Conservation (phyloP, 2,888 invertebrate genomes). For the Temnothorax unifasciatus region DNA sequence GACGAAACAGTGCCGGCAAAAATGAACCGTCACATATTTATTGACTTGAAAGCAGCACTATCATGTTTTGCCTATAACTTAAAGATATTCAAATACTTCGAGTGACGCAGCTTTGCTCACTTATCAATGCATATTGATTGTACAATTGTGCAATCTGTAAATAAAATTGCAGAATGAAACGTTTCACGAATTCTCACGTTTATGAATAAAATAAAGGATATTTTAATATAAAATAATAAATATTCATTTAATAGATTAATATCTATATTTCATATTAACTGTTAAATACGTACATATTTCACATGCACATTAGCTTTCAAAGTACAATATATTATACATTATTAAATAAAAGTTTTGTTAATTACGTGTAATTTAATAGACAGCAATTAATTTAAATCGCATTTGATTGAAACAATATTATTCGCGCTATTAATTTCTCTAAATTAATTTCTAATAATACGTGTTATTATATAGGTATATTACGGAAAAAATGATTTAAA, state of each 20-base stretch:
- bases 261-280: not conserved
- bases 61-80: not conserved
- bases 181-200: not conserved
- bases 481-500: slow-evolving; percentile 2
- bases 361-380: not conserved
- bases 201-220: not conserved
- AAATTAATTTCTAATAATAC: not conserved
- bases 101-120: not conserved
- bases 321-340: not conserved
- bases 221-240: not conserved
- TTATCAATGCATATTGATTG: slow-evolving; percentile 19
- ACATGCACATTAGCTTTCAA: not conserved
- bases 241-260: not conserved
- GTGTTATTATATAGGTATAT: not conserved
- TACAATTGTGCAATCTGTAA: not conserved
- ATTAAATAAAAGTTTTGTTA: not conserved
- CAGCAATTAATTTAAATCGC: not conserved
- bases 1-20: slow-evolving; percentile 53
- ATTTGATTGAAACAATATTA: not conserved
- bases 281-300: not conserved
- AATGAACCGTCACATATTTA: not conserved
- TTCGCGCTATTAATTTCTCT: not conserved
- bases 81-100: slow-evolving; percentile 4
- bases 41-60: not conserved
- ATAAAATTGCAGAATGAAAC: not conserved